These are phyloP conservation scores for Nomada ruficornis DNA, from an alignment of 2,888 invertebrate species.

Conservation along the genomic window DNA sequence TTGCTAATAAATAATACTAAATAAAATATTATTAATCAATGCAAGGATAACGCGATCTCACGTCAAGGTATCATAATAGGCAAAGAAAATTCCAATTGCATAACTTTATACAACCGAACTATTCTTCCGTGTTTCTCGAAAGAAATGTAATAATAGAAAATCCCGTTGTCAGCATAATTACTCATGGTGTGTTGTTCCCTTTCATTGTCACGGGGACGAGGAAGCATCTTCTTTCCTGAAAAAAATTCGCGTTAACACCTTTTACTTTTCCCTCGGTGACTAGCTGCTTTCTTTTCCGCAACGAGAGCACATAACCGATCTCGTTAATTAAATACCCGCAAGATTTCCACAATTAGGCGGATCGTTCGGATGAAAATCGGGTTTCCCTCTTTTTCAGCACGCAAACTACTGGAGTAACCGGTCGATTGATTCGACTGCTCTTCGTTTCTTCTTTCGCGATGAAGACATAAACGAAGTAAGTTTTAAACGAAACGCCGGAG, in stretches of 20 bases:
- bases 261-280: conserved; percentile 61
- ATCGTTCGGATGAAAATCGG: conserved; percentile 3
- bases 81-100: neutral
- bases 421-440: neutral
- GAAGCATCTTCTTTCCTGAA: conserved; percentile 48
- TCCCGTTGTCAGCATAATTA: conserved; percentile 37
- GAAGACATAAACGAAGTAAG: conserved; percentile 4
- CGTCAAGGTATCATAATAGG: neutral
- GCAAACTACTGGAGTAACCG: neutral
- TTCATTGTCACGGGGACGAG: conserved; percentile 35
- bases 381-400: neutral
- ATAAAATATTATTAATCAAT: too few species aligned
- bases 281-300: conserved; percentile 66
- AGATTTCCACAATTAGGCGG: conserved; percentile 24
- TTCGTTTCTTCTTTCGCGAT: neutral
- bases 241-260: conserved; percentile 53
- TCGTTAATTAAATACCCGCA: conserved; percentile 26
- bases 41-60: too few species aligned
- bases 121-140: neutral
- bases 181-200: conserved; percentile 38
- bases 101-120: too few species aligned
- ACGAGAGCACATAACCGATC: conserved; percentile 21
- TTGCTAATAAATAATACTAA: too few species aligned
- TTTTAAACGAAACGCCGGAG: conserved; percentile 16
- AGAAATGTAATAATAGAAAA: conserved; percentile 6